These are phyloP conservation scores for Agelas oroides DNA, from an alignment of 37 sponge, comb jelly and placozoan genomes.

Conservation along the genomic window DNA sequence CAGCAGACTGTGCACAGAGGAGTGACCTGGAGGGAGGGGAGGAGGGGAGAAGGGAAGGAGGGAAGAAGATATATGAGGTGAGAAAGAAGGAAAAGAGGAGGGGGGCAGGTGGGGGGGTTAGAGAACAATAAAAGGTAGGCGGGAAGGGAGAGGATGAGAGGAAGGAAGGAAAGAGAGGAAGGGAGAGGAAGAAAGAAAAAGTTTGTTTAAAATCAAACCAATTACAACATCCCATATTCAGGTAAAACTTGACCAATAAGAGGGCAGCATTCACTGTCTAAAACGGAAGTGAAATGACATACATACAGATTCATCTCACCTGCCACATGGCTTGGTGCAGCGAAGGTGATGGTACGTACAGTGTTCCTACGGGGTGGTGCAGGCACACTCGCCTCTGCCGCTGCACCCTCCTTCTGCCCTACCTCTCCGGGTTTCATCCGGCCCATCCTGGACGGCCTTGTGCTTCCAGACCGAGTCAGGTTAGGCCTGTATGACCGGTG, in stretches of 20 bases:
- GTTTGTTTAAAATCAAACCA: too few species aligned
- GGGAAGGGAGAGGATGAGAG: background rate
- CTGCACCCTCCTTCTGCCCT: constrained; percentile 5
- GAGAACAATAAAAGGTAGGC: too few species aligned
- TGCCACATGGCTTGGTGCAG: constrained; percentile 65
- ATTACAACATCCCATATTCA: too few species aligned
- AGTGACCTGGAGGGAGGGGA: constrained; percentile 23
- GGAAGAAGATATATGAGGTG: background rate
- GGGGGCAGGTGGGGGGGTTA: too few species aligned
- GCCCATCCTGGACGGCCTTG: constrained; percentile 43
- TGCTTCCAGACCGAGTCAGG: constrained; percentile 52
- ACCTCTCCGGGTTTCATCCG: background rate
- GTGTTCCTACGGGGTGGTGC: constrained; percentile 56
- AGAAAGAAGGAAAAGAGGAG: too few species aligned
- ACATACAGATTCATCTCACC: constrained; percentile 21
- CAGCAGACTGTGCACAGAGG: constrained; percentile 23
- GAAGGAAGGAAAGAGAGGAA: background rate
- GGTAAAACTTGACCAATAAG: too few species aligned
- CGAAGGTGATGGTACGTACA: constrained; percentile 55
- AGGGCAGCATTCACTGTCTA: too few species aligned
- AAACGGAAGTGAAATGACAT: too few species aligned
- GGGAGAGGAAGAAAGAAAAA: background rate
- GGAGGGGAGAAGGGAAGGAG: background rate
- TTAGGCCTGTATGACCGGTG: constrained; percentile 40
- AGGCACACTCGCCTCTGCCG: constrained; percentile 1